These are phyloP conservation scores for Urocynchramus pylzowi DNA, from an alignment of 2,113 vertebrate species.

Conservation along the genomic window DNA sequence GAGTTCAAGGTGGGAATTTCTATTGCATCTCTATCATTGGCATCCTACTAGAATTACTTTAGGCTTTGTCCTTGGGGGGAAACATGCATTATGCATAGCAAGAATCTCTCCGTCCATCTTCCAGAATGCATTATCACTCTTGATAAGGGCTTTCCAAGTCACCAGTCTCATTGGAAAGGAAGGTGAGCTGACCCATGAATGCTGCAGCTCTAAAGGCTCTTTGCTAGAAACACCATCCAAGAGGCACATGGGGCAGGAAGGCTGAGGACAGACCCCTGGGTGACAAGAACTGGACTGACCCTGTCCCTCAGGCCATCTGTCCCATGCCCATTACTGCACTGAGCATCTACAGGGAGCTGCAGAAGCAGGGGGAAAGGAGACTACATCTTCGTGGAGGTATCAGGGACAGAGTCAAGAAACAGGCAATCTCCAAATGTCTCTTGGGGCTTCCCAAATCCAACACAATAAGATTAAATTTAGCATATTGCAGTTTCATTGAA, in stretches of 20 bases:
- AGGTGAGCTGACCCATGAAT: background rate
- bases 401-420: background rate
- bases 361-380: background rate
- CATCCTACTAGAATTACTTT: background rate
- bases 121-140: background rate
- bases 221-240: background rate
- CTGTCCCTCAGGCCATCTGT: background rate
- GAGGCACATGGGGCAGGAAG: background rate
- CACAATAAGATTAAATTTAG: background rate
- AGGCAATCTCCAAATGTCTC: background rate
- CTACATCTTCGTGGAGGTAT: background rate
- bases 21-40: background rate
- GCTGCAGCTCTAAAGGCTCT: background rate
- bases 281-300: background rate
- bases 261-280: background rate
- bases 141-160: background rate
- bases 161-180: background rate
- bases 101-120: slow-evolving; percentile 13
- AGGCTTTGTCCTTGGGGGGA: background rate
- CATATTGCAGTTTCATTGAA: background rate
- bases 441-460: background rate
- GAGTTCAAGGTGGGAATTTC: background rate
- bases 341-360: background rate
- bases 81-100: slow-evolving; percentile 3
- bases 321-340: accelerated